phyloP scores from a whole-genome alignment of 2,797 vertebrate genomes.

The Etheostoma nigrum region DNA sequence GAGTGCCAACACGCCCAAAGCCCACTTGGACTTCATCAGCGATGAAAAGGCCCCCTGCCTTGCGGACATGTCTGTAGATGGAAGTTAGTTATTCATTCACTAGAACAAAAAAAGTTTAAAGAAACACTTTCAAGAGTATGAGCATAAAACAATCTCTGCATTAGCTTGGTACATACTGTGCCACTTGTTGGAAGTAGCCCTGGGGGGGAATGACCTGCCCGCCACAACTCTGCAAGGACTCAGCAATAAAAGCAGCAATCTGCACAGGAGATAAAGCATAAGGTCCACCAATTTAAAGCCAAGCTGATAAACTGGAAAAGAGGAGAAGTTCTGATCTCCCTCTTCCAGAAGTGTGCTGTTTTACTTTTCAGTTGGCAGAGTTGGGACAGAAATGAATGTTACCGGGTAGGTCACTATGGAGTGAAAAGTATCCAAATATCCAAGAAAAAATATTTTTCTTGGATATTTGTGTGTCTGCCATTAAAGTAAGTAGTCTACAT shows the following conservation, averaged over 20 bases:
- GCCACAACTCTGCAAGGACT: slow-evolving; percentile 99
- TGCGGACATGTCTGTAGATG: slow-evolving; percentile 86
- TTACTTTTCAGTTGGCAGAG: slow-evolving; percentile 13
- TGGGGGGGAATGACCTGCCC: slow-evolving; percentile 96
- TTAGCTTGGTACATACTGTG: slow-evolving; percentile 89
- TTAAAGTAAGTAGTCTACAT: no score
- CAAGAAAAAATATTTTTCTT: no score
- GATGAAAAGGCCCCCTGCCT: slow-evolving; percentile 92
- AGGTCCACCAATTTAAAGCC: slow-evolving; percentile 7
- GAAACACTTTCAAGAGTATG: neutral
- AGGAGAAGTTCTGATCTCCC: slow-evolving; percentile 4
- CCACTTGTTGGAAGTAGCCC: slow-evolving; percentile 98
- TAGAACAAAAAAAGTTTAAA: neutral
- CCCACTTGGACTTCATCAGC: slow-evolving; percentile 98
- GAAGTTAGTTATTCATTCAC: neutral
- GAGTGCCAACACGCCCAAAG: slow-evolving; percentile 93
- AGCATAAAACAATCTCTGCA: neutral
- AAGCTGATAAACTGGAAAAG: slow-evolving; percentile 13
- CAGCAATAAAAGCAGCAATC: slow-evolving; percentile 98
- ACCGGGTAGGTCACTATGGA: slow-evolving; percentile 12
- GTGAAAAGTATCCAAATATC: no score
- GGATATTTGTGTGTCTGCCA: no score
- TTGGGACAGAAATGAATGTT: slow-evolving; percentile 2
- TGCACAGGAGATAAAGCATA: slow-evolving; percentile 86
- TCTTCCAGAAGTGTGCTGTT: slow-evolving; percentile 4